phyloP scores from a whole-genome alignment of 2,113 vertebrate genomes.

The Lycaon pictus region DNA sequence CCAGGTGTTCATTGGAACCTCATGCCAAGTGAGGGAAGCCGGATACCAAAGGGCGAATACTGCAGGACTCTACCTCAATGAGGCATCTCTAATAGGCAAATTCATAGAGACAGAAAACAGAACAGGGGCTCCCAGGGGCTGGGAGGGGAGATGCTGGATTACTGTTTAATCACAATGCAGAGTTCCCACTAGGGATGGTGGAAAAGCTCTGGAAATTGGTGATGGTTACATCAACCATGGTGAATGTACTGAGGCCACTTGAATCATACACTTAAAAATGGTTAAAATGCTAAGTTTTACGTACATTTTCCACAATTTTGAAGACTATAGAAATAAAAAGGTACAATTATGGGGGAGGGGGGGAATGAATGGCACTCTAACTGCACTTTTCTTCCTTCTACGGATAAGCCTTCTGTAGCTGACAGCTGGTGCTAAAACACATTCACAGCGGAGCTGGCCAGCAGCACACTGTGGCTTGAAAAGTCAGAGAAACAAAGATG shows the following conservation, averaged over 20 bases:
- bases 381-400: background rate
- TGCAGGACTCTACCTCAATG: background rate
- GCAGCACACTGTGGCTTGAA: background rate
- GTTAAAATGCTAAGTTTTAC: background rate
- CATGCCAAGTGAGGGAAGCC: background rate
- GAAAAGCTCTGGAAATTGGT: background rate
- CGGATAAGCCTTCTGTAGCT: no score
- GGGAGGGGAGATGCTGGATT: background rate
- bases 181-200: background rate
- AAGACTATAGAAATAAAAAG: background rate
- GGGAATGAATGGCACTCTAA: background rate
- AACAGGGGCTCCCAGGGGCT: background rate
- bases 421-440: background rate
- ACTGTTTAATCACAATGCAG: background rate
- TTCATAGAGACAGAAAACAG: background rate
- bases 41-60: background rate
- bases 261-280: background rate
- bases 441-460: background rate
- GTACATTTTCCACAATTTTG: background rate
- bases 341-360: background rate
- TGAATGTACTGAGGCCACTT: background rate
- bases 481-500: background rate
- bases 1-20: no score
- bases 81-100: background rate
- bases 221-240: background rate